Base-by-base conservation (phyloP, 2,888 invertebrate genomes). In the Polylopha cassiicola region DNA sequence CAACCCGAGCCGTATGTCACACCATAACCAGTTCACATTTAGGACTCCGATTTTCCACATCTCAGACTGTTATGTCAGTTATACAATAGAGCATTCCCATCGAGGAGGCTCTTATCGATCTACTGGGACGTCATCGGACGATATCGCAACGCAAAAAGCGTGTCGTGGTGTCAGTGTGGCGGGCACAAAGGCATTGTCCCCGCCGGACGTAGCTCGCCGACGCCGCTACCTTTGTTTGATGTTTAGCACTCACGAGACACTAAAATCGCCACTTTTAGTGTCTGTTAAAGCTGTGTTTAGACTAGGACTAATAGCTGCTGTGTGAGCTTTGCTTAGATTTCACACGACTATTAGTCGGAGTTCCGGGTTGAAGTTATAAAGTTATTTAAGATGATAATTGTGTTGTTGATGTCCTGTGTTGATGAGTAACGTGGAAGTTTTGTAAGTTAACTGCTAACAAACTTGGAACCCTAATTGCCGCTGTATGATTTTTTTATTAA, bases 61-160 rank as follows among this genome's bases (percentile, higher is more conserved):
- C 80, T 80, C 75, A 79, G 76, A 77, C 67, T 64, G 70, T 69
- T 73, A 76, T 79, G 82, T 78, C 80, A 78, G 72, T 69, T 65
- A 69, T 73, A 84, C 84, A 84, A 84, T 81, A 59, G 81, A 75
- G 65, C 72, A 73, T 76, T 78, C 78, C 75, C 76, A 78, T 73
- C 71, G 76, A 80, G 80, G 75, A 73, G 73, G 71, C 76, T 81
- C 82, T 85, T 85, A 84, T 84, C 84, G 82, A 84, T 84, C 80
- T 80, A 73, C 75, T 61, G 75, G 80, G 71, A 79, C 81, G 81
- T 85, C 84, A 82, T 84, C 82, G 79, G 58, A 74, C 78, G 82
- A 82, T 85, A 82, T 66, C 70, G 71, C 64, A 71, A 71, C 75
- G 81, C 80, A 85, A 84, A 82, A 84, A 85, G 81, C 82, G 81